Conservation (phyloP, 1,140 invertebrate species). For the Cryptotermes secundus region DNA sequence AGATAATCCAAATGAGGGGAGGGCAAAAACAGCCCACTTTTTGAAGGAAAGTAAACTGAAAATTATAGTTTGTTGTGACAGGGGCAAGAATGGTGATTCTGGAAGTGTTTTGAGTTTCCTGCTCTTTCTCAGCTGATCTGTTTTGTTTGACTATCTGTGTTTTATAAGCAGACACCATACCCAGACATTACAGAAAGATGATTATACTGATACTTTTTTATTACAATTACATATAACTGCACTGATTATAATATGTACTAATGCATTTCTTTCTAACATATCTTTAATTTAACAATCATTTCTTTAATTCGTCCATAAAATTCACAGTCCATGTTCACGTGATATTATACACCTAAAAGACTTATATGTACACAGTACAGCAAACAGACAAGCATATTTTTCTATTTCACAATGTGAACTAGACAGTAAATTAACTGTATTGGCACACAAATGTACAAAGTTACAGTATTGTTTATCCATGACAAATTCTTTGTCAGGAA, state of each 20-base stretch:
- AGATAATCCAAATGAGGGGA: too few species aligned
- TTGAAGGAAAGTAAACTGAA: too few species aligned
- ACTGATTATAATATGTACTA: not conserved
- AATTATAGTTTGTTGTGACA: too few species aligned
- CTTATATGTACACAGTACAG: too few species aligned
- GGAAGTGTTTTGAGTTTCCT: too few species aligned
- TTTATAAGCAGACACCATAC: too few species aligned
- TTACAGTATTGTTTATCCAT: not conserved
- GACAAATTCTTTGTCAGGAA: not conserved
- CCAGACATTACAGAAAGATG: not conserved
- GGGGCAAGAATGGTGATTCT: too few species aligned
- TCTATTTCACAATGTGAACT: not conserved
- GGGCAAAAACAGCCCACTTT: too few species aligned
- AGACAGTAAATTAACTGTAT: not conserved
- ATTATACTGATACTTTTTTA: not conserved
- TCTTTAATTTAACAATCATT: not conserved
- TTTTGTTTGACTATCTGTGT: too few species aligned
- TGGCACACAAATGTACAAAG: not conserved
- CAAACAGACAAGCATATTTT: not conserved
- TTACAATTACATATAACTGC: conserved; percentile 1
- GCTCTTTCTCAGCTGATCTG: too few species aligned
- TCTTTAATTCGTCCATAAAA: not conserved
- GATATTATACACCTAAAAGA: not conserved
- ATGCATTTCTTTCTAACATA: not conserved
- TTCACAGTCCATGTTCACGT: not conserved